These are phyloP conservation scores for Orthonychiurus folsomi DNA, from an alignment of 2,888 invertebrate genomes.

Conservation along the genomic window DNA sequence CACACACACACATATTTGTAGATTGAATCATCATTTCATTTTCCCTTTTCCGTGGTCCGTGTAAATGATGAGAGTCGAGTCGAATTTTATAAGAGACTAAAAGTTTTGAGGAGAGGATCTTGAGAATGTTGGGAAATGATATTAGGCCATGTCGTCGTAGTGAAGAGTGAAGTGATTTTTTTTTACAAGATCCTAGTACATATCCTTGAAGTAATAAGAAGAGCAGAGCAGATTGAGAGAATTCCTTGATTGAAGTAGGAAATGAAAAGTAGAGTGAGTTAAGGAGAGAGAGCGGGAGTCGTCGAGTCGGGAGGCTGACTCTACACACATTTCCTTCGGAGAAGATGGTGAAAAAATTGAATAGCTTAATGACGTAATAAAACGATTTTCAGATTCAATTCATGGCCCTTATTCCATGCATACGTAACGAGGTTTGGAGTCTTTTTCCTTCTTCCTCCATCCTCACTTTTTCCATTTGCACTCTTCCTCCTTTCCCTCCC, in stretches of 20 bases:
- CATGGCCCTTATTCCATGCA: conserved; percentile 30
- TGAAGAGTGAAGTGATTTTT: too few species aligned
- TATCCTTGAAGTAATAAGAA: conserved; percentile 18
- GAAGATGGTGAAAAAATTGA: conserved; percentile 26
- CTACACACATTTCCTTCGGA: not conserved
- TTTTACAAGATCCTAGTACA: too few species aligned
- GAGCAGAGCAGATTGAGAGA: conserved; percentile 27
- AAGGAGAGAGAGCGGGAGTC: too few species aligned
- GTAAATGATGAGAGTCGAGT: too few species aligned
- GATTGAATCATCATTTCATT: too few species aligned
- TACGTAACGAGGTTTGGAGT: conserved; percentile 31
- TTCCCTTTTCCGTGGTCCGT: too few species aligned
- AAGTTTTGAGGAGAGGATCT: too few species aligned
- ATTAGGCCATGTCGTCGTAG: too few species aligned
- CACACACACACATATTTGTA: too few species aligned
- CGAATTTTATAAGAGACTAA: too few species aligned
- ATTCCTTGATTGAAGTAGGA: conserved; percentile 25
- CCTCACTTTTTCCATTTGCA: not conserved
- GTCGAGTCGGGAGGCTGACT: conserved; percentile 7
- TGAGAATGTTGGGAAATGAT: too few species aligned
- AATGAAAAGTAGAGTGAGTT: conserved; percentile 20
- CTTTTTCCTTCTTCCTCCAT: conserved; percentile 15
- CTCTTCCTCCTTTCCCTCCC: conserved; percentile 3
- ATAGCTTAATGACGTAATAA: conserved; percentile 35
- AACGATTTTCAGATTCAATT: conserved; percentile 36